Percentiles rank a stretch among this genome's conserved stretches.
These are phyloP conservation scores for Myopa testacea DNA, from an alignment of 2,888 invertebrate species.

Conservation along the genomic window DNA sequence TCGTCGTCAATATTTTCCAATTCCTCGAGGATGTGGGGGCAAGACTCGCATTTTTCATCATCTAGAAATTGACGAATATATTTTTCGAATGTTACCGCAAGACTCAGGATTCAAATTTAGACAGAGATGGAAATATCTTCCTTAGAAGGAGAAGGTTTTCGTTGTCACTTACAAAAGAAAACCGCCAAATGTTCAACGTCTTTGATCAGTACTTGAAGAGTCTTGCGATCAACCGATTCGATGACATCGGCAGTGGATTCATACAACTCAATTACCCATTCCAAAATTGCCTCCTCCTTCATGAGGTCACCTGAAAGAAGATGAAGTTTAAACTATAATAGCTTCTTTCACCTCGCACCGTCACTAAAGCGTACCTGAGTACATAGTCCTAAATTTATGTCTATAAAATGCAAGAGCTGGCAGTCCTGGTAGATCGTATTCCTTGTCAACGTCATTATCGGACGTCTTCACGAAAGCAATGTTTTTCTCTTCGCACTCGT, in stretches of 20 bases:
- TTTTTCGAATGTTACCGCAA: not conserved
- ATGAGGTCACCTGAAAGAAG: conserved; percentile 78
- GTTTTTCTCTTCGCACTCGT: conserved; percentile 91
- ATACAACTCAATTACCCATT: conserved; percentile 89
- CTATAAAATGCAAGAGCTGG: conserved; percentile 89
- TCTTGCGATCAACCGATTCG: conserved; percentile 90
- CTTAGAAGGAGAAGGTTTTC: not conserved
- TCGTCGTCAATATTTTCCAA: conserved; percentile 93
- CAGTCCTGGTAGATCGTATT: conserved; percentile 84
- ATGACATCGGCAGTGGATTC: conserved; percentile 89
- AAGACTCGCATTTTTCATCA: conserved; percentile 87
- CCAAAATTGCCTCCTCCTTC: conserved; percentile 90
- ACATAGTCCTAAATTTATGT: conserved; percentile 89
- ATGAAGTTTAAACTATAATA: not conserved
- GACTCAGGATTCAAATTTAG: not conserved
- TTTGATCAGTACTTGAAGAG: conserved; percentile 87
- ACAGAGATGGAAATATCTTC: too few species aligned
- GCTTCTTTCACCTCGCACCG: not conserved
- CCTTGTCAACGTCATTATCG: conserved; percentile 86
- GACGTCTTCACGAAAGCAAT: conserved; percentile 94
- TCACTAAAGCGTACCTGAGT: conserved; percentile 71
- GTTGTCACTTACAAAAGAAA: conserved; percentile 81
- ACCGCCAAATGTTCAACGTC: conserved; percentile 93
- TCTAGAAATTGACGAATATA: conserved; percentile 69
- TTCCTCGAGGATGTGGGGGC: conserved; percentile 86